phyloP scores from a whole-genome alignment of 1,140 invertebrate genomes.

The Hyles vespertilio region DNA sequence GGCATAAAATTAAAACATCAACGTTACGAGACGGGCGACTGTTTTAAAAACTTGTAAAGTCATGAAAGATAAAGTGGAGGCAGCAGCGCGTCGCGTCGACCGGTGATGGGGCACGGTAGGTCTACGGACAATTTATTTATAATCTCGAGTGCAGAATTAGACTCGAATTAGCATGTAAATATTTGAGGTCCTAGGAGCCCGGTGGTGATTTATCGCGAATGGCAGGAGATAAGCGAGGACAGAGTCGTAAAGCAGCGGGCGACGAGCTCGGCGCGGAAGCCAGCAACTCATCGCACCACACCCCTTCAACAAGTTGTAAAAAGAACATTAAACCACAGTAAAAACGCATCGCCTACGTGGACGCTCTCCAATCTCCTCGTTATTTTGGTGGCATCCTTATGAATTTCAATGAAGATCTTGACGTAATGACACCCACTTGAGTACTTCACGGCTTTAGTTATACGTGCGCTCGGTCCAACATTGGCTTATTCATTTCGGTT shows the following conservation, averaged over 20 bases:
- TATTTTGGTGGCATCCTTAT: conserved; percentile 66
- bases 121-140: conserved; percentile 67
- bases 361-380: conserved; percentile 37
- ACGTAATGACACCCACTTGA: conserved; percentile 40
- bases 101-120: conserved; percentile 52
- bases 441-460: conserved; percentile 38
- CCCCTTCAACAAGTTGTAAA: conserved; percentile 73
- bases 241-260: conserved; percentile 59
- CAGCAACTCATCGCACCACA: conserved; percentile 39
- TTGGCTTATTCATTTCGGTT: neutral
- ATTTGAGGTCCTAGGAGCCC: conserved; percentile 71
- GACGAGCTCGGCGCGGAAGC: conserved; percentile 23
- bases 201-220: conserved; percentile 69
- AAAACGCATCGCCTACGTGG: conserved; percentile 59
- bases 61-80: conserved; percentile 65
- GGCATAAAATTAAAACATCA: conserved; percentile 53
- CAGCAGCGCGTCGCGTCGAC: conserved; percentile 23
- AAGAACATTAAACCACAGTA: conserved; percentile 71
- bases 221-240: conserved; percentile 65
- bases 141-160: conserved; percentile 68
- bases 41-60: conserved; percentile 61
- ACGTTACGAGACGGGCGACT: conserved; percentile 30
- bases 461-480: conserved; percentile 16
- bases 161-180: conserved; percentile 75
- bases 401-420: conserved; percentile 70